phyloP scores from a whole-genome alignment of 2,888 invertebrate genomes.

The Rhagium mordax region DNA sequence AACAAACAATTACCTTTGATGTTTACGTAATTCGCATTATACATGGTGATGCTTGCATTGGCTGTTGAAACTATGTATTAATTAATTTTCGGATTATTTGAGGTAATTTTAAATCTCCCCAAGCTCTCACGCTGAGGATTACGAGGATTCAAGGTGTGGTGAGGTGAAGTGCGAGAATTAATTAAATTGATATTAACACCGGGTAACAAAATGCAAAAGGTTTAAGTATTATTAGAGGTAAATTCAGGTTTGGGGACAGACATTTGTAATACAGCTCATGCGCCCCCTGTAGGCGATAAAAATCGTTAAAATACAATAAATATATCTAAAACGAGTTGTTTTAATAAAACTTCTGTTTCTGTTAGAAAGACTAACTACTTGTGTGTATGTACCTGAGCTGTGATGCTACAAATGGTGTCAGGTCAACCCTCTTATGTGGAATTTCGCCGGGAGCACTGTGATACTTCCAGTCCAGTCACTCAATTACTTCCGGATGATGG shows the following conservation, averaged over 20 bases:
- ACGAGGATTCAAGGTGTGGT: not conserved
- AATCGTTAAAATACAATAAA: too few relatives aligned
- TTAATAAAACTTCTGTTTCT: too few relatives aligned
- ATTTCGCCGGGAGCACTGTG: not conserved
- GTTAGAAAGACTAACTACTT: not conserved
- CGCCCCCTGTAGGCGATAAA: too few relatives aligned
- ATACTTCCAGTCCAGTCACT: not conserved
- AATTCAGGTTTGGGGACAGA: not conserved
- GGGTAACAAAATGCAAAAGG: not conserved
- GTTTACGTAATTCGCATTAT: not conserved
- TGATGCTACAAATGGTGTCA: not conserved
- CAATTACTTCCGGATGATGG: not conserved
- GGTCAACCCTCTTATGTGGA: not conserved
- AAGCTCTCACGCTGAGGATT: not conserved
- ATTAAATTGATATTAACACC: not conserved
- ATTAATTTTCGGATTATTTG: not conserved
- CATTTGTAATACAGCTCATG: too few relatives aligned
- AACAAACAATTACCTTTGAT: not conserved
- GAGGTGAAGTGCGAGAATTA: not conserved
- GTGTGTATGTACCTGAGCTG: not conserved
- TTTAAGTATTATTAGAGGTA: not conserved
- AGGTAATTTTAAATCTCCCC: not conserved
- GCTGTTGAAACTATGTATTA: not conserved
- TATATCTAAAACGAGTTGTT: not conserved
- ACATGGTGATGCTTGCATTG: not conserved